These are phyloP conservation scores for Papio anubis DNA, from an alignment of 2,113 vertebrate genomes.

Conservation along the genomic window DNA sequence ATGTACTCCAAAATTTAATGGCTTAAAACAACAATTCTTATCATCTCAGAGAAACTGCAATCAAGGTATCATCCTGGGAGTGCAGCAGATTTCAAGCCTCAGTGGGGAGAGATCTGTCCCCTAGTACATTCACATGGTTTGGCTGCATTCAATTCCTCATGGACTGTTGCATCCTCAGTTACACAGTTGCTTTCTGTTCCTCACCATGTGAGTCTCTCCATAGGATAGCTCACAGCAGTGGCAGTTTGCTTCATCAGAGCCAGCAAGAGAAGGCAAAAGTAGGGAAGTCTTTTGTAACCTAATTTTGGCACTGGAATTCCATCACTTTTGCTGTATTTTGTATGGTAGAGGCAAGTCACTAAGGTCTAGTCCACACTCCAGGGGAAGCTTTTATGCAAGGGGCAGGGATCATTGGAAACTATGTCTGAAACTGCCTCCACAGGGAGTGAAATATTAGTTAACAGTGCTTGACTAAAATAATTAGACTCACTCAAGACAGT, in stretches of 20 bases:
- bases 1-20: not conserved
- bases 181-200: not conserved
- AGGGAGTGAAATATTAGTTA: not conserved
- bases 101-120: not conserved
- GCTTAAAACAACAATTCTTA: not conserved
- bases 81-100: not conserved
- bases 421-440: not conserved
- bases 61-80: not conserved
- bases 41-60: not conserved
- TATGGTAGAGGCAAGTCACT: not conserved
- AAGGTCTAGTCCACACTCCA: not conserved
- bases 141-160: not conserved
- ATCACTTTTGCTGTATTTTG: not conserved
- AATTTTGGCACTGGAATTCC: not conserved
- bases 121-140: accelerated
- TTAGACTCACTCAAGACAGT: not conserved
- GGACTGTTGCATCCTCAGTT: too few relatives aligned
- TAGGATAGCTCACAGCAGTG: not conserved
- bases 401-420: not conserved
- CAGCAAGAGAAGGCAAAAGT: not conserved
- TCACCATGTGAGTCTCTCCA: not conserved
- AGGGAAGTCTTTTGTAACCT: not conserved
- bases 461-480: not conserved
- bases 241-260: not conserved
- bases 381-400: not conserved